Conservation (phyloP, 2,113 vertebrate genomes). For the Uropsilus gracilis region DNA sequence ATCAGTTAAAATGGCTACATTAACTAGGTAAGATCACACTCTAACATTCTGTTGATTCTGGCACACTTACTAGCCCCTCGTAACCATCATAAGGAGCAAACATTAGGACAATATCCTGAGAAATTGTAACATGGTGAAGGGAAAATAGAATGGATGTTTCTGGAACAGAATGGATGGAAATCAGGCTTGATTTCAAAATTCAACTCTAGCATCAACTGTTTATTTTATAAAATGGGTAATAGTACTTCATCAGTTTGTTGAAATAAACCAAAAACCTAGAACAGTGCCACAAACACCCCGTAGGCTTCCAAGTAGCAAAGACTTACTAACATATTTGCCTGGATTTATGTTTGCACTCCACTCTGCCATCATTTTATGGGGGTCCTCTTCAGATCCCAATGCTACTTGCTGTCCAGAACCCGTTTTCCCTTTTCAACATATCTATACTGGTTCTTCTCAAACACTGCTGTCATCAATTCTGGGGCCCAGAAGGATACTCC, state of each 20-base stretch:
- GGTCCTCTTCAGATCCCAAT: not conserved
- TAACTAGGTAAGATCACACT: not conserved
- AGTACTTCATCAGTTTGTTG: not conserved
- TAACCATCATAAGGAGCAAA: not conserved
- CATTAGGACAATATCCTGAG: not conserved
- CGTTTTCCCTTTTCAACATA: not conserved
- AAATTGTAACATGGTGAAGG: not conserved
- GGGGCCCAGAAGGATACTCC: not conserved
- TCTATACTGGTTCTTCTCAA: not conserved
- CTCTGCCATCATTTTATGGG: not conserved
- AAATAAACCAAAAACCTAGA: not conserved
- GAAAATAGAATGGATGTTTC: not conserved
- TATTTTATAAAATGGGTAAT: not conserved
- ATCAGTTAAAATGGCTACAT: not conserved
- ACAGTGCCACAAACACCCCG: not conserved
- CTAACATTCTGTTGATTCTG: not conserved
- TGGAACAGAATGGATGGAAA: no score
- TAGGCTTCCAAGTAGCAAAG: not conserved
- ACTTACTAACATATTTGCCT: not conserved
- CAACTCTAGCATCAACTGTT: not conserved
- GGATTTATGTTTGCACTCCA: not conserved
- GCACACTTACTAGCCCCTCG: not conserved
- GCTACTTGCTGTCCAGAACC: no score
- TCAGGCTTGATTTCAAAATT: not conserved
- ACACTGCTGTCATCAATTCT: not conserved